Evolutionary conservation across 2,888 invertebrate species (phyloP).

Genomic region (Euspilapteryx auroguttella): DNA sequence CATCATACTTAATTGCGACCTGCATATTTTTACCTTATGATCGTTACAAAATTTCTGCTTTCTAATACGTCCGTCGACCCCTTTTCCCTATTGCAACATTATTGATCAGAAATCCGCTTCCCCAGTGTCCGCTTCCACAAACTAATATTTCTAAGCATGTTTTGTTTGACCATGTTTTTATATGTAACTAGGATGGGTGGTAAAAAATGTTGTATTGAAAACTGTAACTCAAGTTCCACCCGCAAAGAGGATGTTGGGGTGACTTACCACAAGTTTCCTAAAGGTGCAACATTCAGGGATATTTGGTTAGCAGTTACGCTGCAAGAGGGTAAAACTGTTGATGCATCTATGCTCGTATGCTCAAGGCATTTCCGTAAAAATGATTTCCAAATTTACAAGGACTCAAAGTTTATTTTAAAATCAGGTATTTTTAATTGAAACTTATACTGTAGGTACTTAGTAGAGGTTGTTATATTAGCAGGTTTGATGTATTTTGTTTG

Average conservation of each 20-base stretch:
- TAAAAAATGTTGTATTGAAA: conserved; percentile 65
- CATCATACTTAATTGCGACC: no score
- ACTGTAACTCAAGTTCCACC: conserved; percentile 64
- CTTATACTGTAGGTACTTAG: no score
- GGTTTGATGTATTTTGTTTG: no score
- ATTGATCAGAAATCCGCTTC: no score
- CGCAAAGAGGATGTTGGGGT: conserved; percentile 68
- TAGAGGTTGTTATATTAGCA: no score
- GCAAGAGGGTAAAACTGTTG: conserved; percentile 51
- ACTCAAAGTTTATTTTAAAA: conserved; percentile 70
- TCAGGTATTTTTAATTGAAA: conserved; percentile 41
- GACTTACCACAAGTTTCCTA: conserved; percentile 76
- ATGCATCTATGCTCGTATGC: conserved; percentile 67
- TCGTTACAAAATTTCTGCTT: no score
- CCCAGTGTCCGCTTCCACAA: no score
- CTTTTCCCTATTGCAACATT: no score
- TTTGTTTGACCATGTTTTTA: conserved; percentile 3
- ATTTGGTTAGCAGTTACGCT: conserved; percentile 70
- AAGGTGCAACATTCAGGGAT: conserved; percentile 59
- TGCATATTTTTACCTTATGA: no score
- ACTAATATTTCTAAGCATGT: no score
- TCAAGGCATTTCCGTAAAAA: conserved; percentile 74
- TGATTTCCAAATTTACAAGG: conserved; percentile 72
- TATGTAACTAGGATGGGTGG: conserved; percentile 61
- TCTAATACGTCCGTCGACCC: no score